Base-by-base conservation (phyloP, 2,888 invertebrate genomes). In the Sinohyriopsis cumingii region DNA sequence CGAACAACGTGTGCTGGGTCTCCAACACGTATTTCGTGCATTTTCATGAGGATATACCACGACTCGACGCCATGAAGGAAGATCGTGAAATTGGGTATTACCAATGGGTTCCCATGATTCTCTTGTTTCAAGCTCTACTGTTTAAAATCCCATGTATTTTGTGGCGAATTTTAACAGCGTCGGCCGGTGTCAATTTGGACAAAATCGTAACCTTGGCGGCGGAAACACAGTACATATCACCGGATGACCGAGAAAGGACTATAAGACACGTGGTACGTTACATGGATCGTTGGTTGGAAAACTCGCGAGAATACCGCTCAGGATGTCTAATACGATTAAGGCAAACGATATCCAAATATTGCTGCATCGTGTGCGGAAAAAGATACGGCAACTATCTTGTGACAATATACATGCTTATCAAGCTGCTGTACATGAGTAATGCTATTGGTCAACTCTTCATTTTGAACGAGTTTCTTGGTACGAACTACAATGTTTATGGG, bases 1-100 rank as follows among this genome's bases (percentile, higher is more conserved):
- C 91, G 64, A 91, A 91, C 84, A 91, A 90, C 82, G 91, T 91
- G 63, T 91, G 91, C 81, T 91, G 90, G 91, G 91, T 91, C 54
- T 90, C 90, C 73, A 91, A 91, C 82, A 91, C 91, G 54, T 91
- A 91, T 81, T 91, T 89, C 84, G 86, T 92, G 20, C 90, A 90
- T 68, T 89, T 91, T 77, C 86, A 90, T 77, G 89, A 91, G 72
- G 85, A 88, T 67, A 82, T 91, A 64, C 90, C 90, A 1, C 86
- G 90, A 55, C 88, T 88, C 53, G 84, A 84, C 59, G 86, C 89
- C 66, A 81, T 86, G 64, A 86, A 88, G 64, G 81, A 88, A 70
- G 88, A 90, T 67, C 85, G 89, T 63, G 89, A 88, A 76, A 89
- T 91, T 63, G 89, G 89, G 68, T 90, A 90, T 77, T 90, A 90